These are phyloP conservation scores for Tadarida brasiliensis DNA, from an alignment of 2,797 vertebrate species.

Conservation along the genomic window DNA sequence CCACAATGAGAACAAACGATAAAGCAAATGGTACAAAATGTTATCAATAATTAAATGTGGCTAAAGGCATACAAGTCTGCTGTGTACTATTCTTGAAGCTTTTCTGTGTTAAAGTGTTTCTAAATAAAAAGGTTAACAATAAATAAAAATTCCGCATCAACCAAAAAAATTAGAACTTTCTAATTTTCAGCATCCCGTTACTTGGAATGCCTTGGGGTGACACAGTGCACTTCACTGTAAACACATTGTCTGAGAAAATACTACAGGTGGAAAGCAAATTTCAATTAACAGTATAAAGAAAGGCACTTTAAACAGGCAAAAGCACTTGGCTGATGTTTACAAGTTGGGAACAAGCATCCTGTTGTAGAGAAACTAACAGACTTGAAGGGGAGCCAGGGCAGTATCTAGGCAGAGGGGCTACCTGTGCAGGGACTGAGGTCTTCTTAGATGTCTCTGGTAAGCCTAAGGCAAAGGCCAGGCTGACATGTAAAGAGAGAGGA, in stretches of 20 bases:
- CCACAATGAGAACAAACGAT: neutral
- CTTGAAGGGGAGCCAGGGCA: neutral
- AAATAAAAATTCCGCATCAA: neutral
- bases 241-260: neutral
- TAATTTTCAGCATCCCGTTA: neutral
- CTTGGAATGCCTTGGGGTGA: neutral
- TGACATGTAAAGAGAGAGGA: neutral
- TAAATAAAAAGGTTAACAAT: slow-evolving; percentile 36
- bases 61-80: neutral
- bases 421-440: neutral
- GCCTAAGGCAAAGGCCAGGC: neutral
- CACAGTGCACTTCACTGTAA: neutral
- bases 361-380: neutral
- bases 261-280: neutral
- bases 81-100: neutral
- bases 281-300: neutral
- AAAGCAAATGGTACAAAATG: neutral
- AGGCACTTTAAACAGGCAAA: neutral
- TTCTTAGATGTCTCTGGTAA: neutral
- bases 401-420: neutral
- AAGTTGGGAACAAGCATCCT: neutral
- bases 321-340: neutral
- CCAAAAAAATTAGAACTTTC: neutral
- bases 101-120: neutral
- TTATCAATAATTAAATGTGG: neutral